phyloP scores from a whole-genome alignment of 1,140 invertebrate species.

The Sitophilus oryzae region DNA sequence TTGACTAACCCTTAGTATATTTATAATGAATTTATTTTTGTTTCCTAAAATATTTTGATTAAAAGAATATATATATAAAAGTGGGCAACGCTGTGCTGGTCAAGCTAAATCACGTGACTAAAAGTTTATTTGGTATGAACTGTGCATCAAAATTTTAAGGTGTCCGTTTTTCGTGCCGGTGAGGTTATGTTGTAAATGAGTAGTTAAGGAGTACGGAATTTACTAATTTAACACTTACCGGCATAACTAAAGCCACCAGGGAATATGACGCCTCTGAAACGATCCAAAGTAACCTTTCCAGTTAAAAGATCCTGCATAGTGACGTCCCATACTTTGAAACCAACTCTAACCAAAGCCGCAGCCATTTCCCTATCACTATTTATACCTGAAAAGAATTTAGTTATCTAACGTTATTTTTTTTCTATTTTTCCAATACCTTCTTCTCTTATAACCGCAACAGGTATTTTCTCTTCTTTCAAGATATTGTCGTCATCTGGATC shows the following conservation, averaged over 20 bases:
- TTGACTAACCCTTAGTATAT: no score
- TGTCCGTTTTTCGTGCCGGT: no score
- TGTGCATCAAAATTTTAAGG: no score
- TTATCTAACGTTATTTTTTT: no score
- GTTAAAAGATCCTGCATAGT: constrained; percentile 83
- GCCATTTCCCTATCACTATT: constrained; percentile 98
- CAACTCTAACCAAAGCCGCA: constrained; percentile 82
- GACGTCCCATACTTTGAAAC: constrained; percentile 89
- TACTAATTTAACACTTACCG: constrained; percentile 47
- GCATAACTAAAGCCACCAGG: constrained; percentile 98
- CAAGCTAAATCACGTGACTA: no score
- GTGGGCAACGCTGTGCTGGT: no score
- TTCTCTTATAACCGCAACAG: constrained; percentile 88
- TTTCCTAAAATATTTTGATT: no score
- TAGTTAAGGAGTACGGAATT: constrained; percentile 1
- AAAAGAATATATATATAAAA: no score
- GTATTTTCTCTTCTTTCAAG: constrained; percentile 48
- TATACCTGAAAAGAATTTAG: constrained; percentile 18
- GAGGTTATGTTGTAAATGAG: no score
- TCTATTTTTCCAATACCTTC: no score
- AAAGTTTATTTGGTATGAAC: no score
- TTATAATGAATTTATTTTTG: no score
- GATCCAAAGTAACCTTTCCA: constrained; percentile 62
- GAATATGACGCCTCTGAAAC: constrained; percentile 86
- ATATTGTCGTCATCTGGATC: constrained; percentile 54